These are phyloP conservation scores for Procapra przewalskii DNA, from an alignment of 2,113 vertebrate genomes.

Conservation along the genomic window DNA sequence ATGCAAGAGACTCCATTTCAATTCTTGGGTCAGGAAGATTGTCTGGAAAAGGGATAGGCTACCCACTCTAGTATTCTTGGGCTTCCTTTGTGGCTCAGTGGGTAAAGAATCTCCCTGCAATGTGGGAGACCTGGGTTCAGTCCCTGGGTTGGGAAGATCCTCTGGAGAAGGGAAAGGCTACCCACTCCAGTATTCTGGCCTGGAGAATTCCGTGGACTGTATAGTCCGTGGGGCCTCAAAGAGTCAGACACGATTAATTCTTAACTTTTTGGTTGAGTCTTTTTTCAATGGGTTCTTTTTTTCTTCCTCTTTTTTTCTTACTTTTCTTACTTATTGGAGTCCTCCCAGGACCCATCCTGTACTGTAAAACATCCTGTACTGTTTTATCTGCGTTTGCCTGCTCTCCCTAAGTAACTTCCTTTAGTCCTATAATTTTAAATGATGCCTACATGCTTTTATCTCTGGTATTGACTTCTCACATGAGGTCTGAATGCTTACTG, in stretches of 20 bases:
- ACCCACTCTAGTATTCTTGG: background rate
- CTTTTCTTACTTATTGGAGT: background rate
- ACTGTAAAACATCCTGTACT: background rate
- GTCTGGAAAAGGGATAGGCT: background rate
- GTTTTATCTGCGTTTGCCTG: background rate
- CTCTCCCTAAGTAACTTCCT: background rate
- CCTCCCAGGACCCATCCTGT: background rate
- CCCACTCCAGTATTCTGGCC: background rate
- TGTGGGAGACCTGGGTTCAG: background rate
- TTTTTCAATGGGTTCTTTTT: background rate
- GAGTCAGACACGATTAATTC: background rate
- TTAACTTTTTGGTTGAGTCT: background rate
- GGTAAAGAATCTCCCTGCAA: background rate
- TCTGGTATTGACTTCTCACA: background rate
- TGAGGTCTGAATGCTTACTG: background rate
- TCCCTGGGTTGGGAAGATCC: background rate
- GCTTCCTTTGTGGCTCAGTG: background rate
- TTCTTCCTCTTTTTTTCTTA: background rate
- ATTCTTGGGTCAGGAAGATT: background rate
- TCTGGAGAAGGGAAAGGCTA: background rate
- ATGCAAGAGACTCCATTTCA: background rate
- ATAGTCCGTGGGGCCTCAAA: background rate
- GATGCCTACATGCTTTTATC: background rate
- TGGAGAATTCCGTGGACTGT: background rate
- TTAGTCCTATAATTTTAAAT: background rate